A percentile compares a stretch with the other conserved stretches of the same genome.
Evolutionary conservation across 2,888 invertebrate species (phyloP).

Genomic region (Autographa pulchrina): DNA sequence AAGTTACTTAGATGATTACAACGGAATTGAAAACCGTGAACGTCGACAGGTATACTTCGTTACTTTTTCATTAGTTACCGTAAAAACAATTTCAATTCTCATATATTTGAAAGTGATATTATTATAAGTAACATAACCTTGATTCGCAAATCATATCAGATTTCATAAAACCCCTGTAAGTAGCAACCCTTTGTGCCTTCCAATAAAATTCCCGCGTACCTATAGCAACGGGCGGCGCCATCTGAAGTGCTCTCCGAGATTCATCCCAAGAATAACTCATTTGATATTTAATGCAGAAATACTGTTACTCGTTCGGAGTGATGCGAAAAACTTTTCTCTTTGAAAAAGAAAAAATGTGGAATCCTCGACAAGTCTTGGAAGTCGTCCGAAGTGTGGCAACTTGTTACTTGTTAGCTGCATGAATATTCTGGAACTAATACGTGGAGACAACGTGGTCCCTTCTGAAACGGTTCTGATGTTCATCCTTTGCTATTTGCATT

Average conservation of each 20-base stretch:
- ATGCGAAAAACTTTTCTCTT: conserved; percentile 39
- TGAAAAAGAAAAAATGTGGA: conserved; percentile 28
- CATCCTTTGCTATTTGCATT: conserved; percentile 66
- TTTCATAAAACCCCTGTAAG: background rate
- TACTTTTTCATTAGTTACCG: background rate
- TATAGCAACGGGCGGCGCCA: conserved; percentile 6
- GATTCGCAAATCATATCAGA: conserved; percentile 1
- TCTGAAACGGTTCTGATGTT: conserved; percentile 67
- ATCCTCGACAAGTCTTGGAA: conserved; percentile 39
- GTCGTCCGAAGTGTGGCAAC: conserved; percentile 55
- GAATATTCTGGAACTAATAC: conserved; percentile 70
- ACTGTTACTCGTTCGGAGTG: conserved; percentile 37
- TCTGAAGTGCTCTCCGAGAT: conserved; percentile 20
- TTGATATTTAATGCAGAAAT: conserved; percentile 41
- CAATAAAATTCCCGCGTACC: conserved; percentile 8
- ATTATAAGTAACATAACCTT: background rate
- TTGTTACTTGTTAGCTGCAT: conserved; percentile 59
- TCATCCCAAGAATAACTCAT: conserved; percentile 21
- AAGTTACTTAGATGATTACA: background rate
- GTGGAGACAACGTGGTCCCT: conserved; percentile 55
- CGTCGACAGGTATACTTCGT: background rate
- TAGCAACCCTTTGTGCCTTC: conserved; percentile 5
- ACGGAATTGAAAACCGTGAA: background rate
- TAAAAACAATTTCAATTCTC: background rate
- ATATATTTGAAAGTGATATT: background rate